A percentile compares a stretch with the other conserved stretches of the same genome.
Evolutionary conservation across 2,888 invertebrate species (phyloP).

Genomic region (Tachina lurida): DNA sequence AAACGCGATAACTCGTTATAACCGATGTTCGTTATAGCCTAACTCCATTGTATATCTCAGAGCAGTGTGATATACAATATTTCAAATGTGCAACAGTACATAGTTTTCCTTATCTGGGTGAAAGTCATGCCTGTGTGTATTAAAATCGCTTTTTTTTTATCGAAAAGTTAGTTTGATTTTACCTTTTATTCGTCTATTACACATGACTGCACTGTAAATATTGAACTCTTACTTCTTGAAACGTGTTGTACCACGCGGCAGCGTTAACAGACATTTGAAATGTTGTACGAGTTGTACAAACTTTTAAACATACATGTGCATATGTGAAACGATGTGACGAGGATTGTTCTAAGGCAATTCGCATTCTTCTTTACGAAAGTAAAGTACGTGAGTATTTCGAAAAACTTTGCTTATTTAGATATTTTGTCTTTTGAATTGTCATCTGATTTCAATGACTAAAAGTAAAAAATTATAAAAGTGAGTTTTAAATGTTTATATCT

Average conservation of each 20-base stretch:
- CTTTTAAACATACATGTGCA: conserved; percentile 21
- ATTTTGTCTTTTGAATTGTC: no score
- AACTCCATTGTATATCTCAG: no score
- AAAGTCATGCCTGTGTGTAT: background rate
- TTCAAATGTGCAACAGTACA: background rate
- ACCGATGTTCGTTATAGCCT: no score
- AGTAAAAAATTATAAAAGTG: background rate
- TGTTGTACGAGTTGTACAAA: conserved; percentile 26
- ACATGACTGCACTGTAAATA: conserved; percentile 65
- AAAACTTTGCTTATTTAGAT: no score
- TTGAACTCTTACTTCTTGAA: conserved; percentile 53
- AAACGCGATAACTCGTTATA: no score
- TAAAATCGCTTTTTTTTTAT: conserved; percentile 6
- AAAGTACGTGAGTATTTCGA: no score
- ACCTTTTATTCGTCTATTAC: conserved; percentile 47
- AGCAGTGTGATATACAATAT: no score
- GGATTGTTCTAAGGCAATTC: background rate
- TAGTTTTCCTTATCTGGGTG: background rate
- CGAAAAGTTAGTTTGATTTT: conserved; percentile 36
- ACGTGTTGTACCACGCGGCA: conserved; percentile 17
- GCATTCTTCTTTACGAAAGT: no score
- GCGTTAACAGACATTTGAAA: conserved; percentile 45
- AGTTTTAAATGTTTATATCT: no score
- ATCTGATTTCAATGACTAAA: background rate
- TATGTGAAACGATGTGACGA: background rate